phyloP scores from a whole-genome alignment of 1,140 invertebrate genomes.

The Ceratina calcarata region DNA sequence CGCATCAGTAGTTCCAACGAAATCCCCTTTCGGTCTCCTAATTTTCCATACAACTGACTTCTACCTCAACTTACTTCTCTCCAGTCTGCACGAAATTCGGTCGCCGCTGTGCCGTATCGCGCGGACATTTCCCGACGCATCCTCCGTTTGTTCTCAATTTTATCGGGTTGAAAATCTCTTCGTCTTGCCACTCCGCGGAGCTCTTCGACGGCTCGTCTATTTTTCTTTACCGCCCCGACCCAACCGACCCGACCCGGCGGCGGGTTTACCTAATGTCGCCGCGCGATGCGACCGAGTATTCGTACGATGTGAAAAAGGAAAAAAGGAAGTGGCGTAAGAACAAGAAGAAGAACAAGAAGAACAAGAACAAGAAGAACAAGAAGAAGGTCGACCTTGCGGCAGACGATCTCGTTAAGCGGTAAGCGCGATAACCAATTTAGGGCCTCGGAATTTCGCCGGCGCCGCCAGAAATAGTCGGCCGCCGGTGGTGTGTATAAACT shows the following conservation, averaged over 20 bases:
- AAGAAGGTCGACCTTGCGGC: constrained; percentile 70
- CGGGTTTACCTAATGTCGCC: constrained; percentile 26
- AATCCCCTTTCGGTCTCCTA: not conserved
- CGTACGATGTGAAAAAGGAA: constrained; percentile 45
- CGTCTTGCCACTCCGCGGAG: not conserved
- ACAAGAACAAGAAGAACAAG: constrained; percentile 46
- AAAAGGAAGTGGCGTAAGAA: constrained; percentile 36
- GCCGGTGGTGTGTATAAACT: constrained; percentile 63
- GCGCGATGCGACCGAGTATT: constrained; percentile 28
- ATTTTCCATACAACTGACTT: not conserved
- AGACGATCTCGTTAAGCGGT: constrained; percentile 70
- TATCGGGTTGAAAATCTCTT: not conserved
- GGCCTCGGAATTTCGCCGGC: constrained; percentile 76
- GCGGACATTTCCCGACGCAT: no score
- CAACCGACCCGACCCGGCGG: no score
- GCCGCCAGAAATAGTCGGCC: constrained; percentile 75
- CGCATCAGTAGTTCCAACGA: not conserved
- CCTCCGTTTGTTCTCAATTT: not conserved
- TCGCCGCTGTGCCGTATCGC: no score
- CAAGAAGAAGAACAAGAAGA: constrained; percentile 32
- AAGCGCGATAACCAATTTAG: constrained; percentile 77
- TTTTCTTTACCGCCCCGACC: constrained; percentile 14
- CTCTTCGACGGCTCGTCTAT: constrained; percentile 15
- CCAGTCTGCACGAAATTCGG: no score
- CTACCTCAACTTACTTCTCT: not conserved